Conservation (phyloP, 2,113 vertebrate species). For the Cathartes aura region DNA sequence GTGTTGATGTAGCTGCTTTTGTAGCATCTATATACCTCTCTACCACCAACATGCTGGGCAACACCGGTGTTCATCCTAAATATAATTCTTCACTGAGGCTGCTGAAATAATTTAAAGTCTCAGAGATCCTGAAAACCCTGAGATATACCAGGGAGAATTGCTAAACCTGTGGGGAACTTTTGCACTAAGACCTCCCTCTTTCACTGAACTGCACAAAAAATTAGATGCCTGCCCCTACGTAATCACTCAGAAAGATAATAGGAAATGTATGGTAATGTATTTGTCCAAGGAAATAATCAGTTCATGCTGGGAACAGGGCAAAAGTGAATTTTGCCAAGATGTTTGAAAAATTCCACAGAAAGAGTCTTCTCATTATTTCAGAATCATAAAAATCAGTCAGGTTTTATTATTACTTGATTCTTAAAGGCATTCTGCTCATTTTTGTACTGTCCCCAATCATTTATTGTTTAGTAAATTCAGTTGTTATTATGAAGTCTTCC, state of each 20-base stretch:
- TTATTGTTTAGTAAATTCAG: not conserved
- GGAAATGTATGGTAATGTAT: not conserved
- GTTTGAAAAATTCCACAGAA: not conserved
- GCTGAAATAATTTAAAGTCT: not conserved
- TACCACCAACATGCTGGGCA: not conserved
- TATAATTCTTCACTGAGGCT: not conserved
- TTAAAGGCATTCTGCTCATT: not conserved
- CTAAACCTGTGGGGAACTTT: not conserved
- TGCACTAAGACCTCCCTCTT: not conserved
- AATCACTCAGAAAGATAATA: not conserved
- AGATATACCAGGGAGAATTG: not conserved
- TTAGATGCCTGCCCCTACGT: not conserved
- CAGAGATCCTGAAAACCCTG: not conserved
- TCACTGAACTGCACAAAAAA: not conserved
- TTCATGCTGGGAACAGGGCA: not conserved
- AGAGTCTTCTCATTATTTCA: not conserved
- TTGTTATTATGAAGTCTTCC: not conserved
- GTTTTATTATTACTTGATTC: not conserved
- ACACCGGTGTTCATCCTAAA: not conserved
- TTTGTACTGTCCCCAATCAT: not conserved
- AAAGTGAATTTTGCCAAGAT: not conserved
- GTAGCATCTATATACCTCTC: not conserved
- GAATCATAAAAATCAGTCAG: not conserved
- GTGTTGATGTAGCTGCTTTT: not conserved
- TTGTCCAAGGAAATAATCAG: not conserved